Evolutionary conservation across 2,113 vertebrate species (phyloP), one percentile per base, ranked within the genome.

Genomic region (Puntigrus tetrazona): DNA sequence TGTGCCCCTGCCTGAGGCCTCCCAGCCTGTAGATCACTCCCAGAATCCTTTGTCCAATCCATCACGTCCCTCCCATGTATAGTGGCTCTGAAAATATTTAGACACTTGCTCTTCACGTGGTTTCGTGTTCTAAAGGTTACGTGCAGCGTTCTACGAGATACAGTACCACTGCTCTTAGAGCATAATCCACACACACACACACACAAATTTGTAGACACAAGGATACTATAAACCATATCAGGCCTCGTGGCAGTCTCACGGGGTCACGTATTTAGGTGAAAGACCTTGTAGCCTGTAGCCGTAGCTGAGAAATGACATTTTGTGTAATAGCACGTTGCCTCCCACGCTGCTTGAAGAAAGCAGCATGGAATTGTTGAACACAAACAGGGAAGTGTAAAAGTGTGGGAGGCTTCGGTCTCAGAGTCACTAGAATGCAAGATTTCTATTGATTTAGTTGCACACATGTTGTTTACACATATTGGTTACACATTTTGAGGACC

Each of bases 81-180:
- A 89, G 72, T 75, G 41, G 72, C 73, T 75, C 73, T 75, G 45
- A 50, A 75, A 75, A 73, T 73, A 73, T 73, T 73, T 73, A 65
- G 65, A 63, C 73, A 38, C 67, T 55, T 34, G 7, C 38, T 79
- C 52, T 89, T 90, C 65, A 82, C 87, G 76, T 76, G 81, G 76
- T 88, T 89, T 90, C 29, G 38, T 77, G 52, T 89, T 89, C 86
- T 67, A 73, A 88, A 76, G 45, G 84, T 83, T 85, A 70, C 57
- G 84, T 47, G 36, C 67, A 76, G 82, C 22, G 69, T 78, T 82
- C 83, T 87, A 85, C 89, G 87, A 89, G 84, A 86, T 82, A n/a
- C n/a, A n/a, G n/a, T n/a, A 76, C 78, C 75, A 57, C 47, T 61
- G 77, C 79, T 70, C 14, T 73, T 10, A 73, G 77, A 85, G 88